These are phyloP conservation scores for Loxodonta africana DNA, from an alignment of 2,113 vertebrate species.

Conservation along the genomic window DNA sequence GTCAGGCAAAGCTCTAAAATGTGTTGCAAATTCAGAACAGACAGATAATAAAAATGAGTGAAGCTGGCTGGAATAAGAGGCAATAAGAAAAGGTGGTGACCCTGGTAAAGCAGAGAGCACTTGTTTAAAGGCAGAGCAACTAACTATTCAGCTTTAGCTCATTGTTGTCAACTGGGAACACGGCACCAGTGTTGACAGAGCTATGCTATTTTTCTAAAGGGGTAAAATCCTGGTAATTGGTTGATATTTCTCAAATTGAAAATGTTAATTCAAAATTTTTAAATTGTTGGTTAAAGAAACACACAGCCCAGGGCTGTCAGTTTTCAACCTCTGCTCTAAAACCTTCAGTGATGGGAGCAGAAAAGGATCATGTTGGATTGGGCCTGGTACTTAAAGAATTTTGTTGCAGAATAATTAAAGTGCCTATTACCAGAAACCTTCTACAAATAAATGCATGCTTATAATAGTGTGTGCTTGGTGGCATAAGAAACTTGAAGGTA, in stretches of 20 bases:
- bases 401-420: not conserved
- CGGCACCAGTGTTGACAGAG: not conserved
- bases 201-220: not conserved
- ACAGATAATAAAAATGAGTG: not conserved
- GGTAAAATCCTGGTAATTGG: not conserved
- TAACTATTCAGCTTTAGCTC: not conserved
- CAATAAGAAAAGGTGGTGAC: not conserved
- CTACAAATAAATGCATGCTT: not conserved
- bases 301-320: accelerated
- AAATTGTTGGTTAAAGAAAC: not conserved
- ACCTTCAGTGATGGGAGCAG: not conserved
- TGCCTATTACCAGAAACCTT: not conserved
- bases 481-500: not conserved
- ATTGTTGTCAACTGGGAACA: not conserved
- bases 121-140: not conserved
- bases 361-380: not conserved
- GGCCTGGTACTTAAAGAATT: not conserved
- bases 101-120: not conserved
- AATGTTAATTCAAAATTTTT: not conserved
- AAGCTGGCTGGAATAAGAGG: not conserved
- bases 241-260: not conserved
- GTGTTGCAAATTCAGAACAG: not conserved
- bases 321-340: not conserved
- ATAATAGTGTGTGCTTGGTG: not conserved
- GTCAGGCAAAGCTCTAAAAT: not conserved